These are phyloP conservation scores for Drosophila malerkotliana DNA, from an alignment of 1,140 invertebrate genomes.

Conservation along the genomic window DNA sequence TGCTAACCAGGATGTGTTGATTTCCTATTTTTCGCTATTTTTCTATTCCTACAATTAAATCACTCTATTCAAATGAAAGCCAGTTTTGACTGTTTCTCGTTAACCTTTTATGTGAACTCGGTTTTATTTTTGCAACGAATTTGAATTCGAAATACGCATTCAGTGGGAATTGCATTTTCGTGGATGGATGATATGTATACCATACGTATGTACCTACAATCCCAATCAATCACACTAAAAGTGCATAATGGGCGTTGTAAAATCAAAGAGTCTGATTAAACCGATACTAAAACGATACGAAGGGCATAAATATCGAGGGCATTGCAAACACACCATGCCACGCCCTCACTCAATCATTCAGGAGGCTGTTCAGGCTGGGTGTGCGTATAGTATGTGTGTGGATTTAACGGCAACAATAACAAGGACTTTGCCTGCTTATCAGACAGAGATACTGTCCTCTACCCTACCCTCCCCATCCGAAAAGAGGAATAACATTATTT, in stretches of 20 bases:
- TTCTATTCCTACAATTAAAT: conserved; percentile 5
- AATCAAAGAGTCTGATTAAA: conserved; percentile 71
- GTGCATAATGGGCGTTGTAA: conserved; percentile 63
- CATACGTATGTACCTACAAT: not conserved
- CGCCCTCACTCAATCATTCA: conserved; percentile 21
- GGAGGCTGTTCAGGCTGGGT: conserved; percentile 12
- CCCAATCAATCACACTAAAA: conserved; percentile 77
- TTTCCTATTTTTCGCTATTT: not conserved
- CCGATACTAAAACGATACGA: conserved; percentile 55
- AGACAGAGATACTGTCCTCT: conserved; percentile 34
- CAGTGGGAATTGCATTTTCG: conserved; percentile 28
- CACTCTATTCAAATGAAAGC: conserved; percentile 1
- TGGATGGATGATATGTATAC: not conserved
- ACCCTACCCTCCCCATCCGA: not conserved
- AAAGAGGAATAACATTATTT: conserved; percentile 54
- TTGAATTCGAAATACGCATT: conserved; percentile 33
- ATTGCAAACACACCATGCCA: conserved; percentile 44
- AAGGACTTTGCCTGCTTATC: conserved; percentile 69
- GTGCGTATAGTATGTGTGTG: conserved; percentile 27
- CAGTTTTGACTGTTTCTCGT: conserved; percentile 4
- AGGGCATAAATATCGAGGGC: conserved; percentile 65
- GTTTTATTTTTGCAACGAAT: conserved; percentile 33
- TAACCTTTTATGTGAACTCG: conserved; percentile 28
- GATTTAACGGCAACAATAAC: conserved; percentile 70
- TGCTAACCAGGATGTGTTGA: not conserved